Conservation (phyloP, 2,888 invertebrate genomes). For the Perdita meconis region DNA sequence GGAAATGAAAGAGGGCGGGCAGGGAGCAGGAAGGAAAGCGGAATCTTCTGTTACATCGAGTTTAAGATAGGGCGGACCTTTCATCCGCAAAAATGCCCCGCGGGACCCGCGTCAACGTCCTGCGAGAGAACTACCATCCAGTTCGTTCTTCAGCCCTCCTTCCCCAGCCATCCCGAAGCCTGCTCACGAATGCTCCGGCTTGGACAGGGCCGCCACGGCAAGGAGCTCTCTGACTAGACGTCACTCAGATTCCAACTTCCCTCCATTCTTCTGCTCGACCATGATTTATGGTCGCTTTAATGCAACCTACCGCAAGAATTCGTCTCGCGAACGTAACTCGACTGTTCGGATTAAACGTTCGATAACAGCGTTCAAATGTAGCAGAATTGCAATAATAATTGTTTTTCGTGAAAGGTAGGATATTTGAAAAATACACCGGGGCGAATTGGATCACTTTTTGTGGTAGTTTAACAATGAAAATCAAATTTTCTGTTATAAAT, state of each 20-base stretch:
- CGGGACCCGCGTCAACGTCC: constrained; percentile 83
- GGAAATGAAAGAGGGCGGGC: constrained; percentile 24
- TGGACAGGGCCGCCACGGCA: constrained; percentile 65
- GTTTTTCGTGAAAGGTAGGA: neutral
- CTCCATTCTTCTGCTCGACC: constrained; percentile 64
- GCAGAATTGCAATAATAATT: neutral
- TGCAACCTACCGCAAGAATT: constrained; percentile 65
- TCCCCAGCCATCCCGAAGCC: constrained; percentile 58
- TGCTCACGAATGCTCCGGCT: constrained; percentile 65
- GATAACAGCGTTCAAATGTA: neutral
- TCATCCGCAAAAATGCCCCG: constrained; percentile 81
- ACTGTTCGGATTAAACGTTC: constrained; percentile 55
- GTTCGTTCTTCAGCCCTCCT: constrained; percentile 35
- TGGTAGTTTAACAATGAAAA: too few species aligned
- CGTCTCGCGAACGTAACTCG: constrained; percentile 49
- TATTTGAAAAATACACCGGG: too few species aligned
- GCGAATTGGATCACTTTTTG: too few species aligned
- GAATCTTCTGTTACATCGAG: constrained; percentile 67
- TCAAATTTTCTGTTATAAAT: too few species aligned
- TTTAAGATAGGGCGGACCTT: constrained; percentile 73
- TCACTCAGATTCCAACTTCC: constrained; percentile 72
- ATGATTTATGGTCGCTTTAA: constrained; percentile 79
- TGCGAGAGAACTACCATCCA: constrained; percentile 47
- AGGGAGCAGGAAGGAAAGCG: constrained; percentile 30
- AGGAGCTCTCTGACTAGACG: constrained; percentile 71